Conservation (phyloP, 2,797 vertebrate species). For the Amphiprion clarkii region DNA sequence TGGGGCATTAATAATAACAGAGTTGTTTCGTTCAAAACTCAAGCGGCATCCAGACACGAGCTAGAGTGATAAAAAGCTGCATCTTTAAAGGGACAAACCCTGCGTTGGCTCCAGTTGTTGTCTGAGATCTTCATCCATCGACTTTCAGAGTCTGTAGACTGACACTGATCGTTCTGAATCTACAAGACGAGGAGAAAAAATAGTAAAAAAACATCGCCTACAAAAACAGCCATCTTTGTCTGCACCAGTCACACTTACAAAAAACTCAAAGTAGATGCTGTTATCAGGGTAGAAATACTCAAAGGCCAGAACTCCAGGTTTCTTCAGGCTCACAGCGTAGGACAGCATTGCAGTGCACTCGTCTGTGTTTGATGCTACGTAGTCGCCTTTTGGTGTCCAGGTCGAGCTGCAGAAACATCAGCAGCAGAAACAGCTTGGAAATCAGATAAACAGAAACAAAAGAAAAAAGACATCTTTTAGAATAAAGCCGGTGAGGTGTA, state of each 20-base stretch:
- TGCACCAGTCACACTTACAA: conserved; percentile 84
- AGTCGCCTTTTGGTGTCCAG: conserved; percentile 91
- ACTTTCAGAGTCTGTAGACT: conserved; percentile 88
- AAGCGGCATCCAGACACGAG: background rate
- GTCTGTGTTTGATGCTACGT: conserved; percentile 93
- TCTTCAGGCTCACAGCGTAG: conserved; percentile 94
- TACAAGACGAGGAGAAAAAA: conserved; percentile 50
- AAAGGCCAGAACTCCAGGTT: conserved; percentile 90
- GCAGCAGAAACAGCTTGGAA: no score
- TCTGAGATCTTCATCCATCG: conserved; percentile 92
- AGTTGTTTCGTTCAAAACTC: background rate
- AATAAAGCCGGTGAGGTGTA: background rate
- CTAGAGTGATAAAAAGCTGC: background rate
- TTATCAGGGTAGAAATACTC: conserved; percentile 94
- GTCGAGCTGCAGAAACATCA: conserved; percentile 86
- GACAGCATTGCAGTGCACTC: conserved; percentile 94
- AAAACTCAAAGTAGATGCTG: conserved; percentile 96
- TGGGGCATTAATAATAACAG: background rate
- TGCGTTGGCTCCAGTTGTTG: conserved; percentile 89
- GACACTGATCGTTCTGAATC: conserved; percentile 98
- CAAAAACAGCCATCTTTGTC: background rate
- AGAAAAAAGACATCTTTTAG: background rate
- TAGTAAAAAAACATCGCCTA: background rate
- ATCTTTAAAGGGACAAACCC: conserved; percentile 78
- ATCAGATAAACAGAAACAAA: background rate